Conservation (phyloP, 2,113 vertebrate species). For the Anas platyrhynchos region DNA sequence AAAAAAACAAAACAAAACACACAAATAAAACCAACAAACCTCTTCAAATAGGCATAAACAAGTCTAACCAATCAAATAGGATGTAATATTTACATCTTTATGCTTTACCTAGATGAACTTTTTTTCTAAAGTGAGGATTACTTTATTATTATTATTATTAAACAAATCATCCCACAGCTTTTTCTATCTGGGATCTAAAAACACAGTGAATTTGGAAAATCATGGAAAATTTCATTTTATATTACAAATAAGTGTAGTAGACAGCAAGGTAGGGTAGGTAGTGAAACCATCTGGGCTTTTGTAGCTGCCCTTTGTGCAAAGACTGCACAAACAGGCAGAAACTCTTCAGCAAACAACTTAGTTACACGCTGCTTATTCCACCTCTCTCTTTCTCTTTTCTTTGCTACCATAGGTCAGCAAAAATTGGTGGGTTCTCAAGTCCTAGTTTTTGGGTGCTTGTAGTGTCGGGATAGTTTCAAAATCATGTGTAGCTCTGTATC, state of each 20-base stretch:
- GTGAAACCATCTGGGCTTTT: background rate
- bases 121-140: background rate
- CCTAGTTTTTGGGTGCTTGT: conserved; percentile 51
- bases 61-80: background rate
- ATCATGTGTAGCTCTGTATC: conserved; percentile 3
- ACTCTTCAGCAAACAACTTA: conserved; percentile 6
- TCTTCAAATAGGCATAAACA: background rate
- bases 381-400: conserved; percentile 58
- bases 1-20: background rate
- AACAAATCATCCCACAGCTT: background rate
- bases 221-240: background rate
- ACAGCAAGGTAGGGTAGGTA: background rate
- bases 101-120: background rate
- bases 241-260: background rate
- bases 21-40: too few species aligned
- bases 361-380: conserved; percentile 29
- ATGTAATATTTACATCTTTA: background rate
- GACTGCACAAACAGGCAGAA: background rate
- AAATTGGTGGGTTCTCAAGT: conserved; percentile 42
- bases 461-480: conserved; percentile 27
- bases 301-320: background rate
- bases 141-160: too few species aligned
- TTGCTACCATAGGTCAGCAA: conserved; percentile 50
- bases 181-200: background rate
- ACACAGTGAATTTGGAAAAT: background rate